Evolutionary conservation across 2,888 invertebrate species (phyloP).

Genomic region (Therioaphis trifolii): DNA sequence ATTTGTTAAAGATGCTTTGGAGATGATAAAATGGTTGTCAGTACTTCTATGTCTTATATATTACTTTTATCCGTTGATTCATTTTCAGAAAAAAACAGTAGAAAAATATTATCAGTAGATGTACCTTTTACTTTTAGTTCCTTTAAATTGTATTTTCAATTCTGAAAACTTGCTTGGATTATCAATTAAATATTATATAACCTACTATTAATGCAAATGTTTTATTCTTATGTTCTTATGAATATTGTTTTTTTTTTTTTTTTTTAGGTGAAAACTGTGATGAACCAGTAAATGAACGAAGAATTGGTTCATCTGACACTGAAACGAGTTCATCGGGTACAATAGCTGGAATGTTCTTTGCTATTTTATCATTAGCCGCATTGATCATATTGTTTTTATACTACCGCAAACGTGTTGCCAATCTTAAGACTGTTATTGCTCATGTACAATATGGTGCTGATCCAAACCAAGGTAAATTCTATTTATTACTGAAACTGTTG

Average conservation of each 20-base stretch:
- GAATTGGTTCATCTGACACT: constrained; percentile 57
- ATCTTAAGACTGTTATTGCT: constrained; percentile 87
- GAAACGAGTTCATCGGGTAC: constrained; percentile 63
- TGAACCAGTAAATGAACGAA: constrained; percentile 61
- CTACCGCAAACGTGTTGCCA: constrained; percentile 82
- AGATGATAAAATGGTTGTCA: too few species aligned
- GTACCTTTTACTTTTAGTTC: too few species aligned
- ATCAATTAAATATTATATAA: too few species aligned
- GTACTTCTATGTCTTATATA: too few species aligned
- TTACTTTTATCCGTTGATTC: too few species aligned
- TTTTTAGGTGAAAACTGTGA: constrained; percentile 78
- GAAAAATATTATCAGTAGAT: too few species aligned
- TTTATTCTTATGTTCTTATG: too few species aligned
- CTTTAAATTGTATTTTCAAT: too few species aligned
- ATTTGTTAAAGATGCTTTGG: too few species aligned
- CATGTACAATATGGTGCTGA: constrained; percentile 89
- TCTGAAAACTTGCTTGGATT: too few species aligned
- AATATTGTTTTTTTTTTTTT: background rate
- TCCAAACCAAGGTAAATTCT: constrained; percentile 72
- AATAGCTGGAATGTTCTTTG: constrained; percentile 73
- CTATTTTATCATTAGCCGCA: constrained; percentile 75
- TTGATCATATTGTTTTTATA: constrained; percentile 78
- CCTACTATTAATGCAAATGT: too few species aligned
- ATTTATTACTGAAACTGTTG: background rate
- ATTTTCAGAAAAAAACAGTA: too few species aligned